Evolutionary conservation across 1,140 invertebrate genomes (phyloP).

Genomic region (Melipona quadrifasciata): DNA sequence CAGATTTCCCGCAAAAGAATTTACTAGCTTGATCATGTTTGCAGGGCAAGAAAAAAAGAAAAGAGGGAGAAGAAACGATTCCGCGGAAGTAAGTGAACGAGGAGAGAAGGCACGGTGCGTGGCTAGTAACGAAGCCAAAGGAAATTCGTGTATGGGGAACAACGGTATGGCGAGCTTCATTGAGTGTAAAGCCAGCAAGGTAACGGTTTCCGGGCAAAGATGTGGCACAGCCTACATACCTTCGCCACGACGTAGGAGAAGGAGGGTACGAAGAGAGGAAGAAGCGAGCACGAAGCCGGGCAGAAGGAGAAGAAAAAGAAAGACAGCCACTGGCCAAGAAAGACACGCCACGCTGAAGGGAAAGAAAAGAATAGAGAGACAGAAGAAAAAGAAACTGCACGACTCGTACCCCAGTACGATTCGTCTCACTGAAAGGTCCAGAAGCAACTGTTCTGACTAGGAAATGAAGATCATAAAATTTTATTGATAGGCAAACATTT

Average conservation of each 20-base stretch:
- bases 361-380: constrained; percentile 27
- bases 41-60: background rate
- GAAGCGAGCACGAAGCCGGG: constrained; percentile 23
- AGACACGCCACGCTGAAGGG: background rate
- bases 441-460: too few relatives aligned
- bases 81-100: background rate
- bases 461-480: too few relatives aligned
- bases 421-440: too few relatives aligned
- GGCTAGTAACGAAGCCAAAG: constrained; percentile 51
- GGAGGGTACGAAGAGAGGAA: constrained; percentile 61
- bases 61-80: background rate
- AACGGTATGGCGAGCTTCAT: constrained; percentile 73
- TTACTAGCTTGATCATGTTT: background rate
- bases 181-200: constrained; percentile 75
- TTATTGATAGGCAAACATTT: too few relatives aligned
- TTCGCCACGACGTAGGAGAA: constrained; percentile 70
- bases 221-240: constrained; percentile 82
- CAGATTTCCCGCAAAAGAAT: background rate
- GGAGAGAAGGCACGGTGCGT: constrained; percentile 3
- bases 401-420: too few relatives aligned
- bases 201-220: constrained; percentile 81
- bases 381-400: background rate
- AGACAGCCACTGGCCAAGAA: constrained; percentile 25
- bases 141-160: constrained; percentile 69
- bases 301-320: constrained; percentile 43